These are phyloP conservation scores for Falco biarmicus DNA, from an alignment of 2,797 vertebrate species.

Conservation along the genomic window DNA sequence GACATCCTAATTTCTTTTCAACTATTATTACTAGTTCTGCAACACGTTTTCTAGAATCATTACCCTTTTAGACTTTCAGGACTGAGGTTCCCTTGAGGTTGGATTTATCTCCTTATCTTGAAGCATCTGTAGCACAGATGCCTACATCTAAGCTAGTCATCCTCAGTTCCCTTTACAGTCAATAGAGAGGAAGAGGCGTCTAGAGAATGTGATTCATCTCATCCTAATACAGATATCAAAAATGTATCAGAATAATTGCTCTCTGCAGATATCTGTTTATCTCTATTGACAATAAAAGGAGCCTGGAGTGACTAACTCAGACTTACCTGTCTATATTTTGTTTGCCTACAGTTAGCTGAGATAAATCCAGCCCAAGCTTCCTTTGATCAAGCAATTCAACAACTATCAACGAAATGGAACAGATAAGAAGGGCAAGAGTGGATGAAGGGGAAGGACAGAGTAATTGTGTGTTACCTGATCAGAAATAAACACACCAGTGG, in stretches of 20 bases:
- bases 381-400: constrained; percentile 47
- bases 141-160: neutral
- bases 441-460: neutral
- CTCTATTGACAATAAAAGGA: constrained; percentile 54
- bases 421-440: constrained; percentile 20
- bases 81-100: neutral
- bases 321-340: constrained; percentile 8
- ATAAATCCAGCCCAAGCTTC: constrained; percentile 21
- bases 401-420: constrained; percentile 17
- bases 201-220: constrained; percentile 47
- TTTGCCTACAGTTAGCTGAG: constrained; percentile 42
- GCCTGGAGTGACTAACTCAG: constrained; percentile 47
- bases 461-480: neutral
- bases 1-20: neutral
- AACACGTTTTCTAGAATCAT: neutral
- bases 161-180: neutral
- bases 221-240: constrained; percentile 39
- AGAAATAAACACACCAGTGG: neutral
- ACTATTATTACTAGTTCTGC: neutral
- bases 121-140: neutral
- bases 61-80: neutral
- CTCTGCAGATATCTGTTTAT: constrained; percentile 52
- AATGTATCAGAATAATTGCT: constrained; percentile 41
- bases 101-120: constrained; percentile 21
- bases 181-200: neutral